Percentiles rank a stretch among this genome's conserved stretches.
These are phyloP conservation scores for Brachionus koreanus DNA, from an alignment of 1,140 invertebrate species.

Conservation along the genomic window DNA sequence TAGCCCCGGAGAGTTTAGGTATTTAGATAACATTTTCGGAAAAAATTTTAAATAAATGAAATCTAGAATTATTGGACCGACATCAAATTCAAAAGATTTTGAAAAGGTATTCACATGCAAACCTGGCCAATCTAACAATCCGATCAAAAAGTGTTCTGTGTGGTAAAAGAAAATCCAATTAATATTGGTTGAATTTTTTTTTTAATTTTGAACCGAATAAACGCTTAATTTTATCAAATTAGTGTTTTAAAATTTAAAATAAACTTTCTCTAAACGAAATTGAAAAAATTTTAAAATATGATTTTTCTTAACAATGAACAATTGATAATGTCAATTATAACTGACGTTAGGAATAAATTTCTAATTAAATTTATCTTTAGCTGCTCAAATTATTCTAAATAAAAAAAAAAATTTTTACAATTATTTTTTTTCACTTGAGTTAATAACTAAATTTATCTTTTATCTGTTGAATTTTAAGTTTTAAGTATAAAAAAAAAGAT, in stretches of 20 bases:
- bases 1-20: slow-evolving; percentile 42
- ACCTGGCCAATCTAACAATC: slow-evolving; percentile 79
- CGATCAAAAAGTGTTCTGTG: slow-evolving; percentile 80
- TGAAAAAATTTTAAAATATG: too few species aligned
- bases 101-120: slow-evolving; percentile 69
- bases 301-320: too few species aligned
- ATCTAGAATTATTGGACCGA: slow-evolving; percentile 72
- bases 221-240: neutral
- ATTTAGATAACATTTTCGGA: neutral
- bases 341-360: too few species aligned
- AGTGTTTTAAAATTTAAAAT: neutral
- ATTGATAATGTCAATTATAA: too few species aligned
- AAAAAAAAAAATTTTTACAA: too few species aligned
- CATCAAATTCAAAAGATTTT: slow-evolving; percentile 87
- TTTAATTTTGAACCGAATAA: neutral
- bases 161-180: slow-evolving; percentile 67
- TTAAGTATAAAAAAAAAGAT: too few species aligned
- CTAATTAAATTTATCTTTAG: too few species aligned
- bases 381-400: too few species aligned
- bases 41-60: neutral
- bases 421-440: too few species aligned
- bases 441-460: too few species aligned
- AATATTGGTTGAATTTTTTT: neutral
- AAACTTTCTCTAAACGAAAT: neutral
- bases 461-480: too few species aligned